Conservation (phyloP, 2,113 vertebrate genomes). For the Myodes glareolus region DNA sequence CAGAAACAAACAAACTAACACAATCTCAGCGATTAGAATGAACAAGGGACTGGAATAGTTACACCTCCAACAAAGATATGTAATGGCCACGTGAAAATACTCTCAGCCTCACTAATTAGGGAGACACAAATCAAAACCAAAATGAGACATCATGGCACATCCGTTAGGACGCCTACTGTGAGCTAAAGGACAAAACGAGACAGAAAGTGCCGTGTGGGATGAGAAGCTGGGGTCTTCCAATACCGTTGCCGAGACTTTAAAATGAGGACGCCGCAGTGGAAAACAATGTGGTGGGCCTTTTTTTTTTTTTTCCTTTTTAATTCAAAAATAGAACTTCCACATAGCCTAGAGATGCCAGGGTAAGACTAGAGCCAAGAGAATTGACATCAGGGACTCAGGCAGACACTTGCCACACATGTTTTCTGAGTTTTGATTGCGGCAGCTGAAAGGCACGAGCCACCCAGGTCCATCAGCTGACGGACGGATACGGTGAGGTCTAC, state of each 20-base stretch:
- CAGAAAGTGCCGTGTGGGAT: neutral
- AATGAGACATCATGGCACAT: too few relatives aligned
- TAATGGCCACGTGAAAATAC: neutral
- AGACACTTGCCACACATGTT: neutral
- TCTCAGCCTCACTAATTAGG: slow-evolving; percentile 7
- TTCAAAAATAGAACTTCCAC: neutral
- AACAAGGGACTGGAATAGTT: neutral
- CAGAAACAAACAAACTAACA: too few relatives aligned
- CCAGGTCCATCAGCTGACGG: neutral
- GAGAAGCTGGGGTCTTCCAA: neutral
- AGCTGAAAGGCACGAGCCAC: neutral
- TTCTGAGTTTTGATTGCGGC: too few relatives aligned
- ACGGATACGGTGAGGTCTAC: neutral
- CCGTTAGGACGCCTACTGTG: neutral
- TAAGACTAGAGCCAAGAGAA: neutral
- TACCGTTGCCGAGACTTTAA: neutral
- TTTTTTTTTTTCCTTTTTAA: neutral
- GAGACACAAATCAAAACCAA: neutral
- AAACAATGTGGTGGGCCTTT: neutral
- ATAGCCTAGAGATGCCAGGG: neutral
- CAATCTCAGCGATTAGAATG: neutral
- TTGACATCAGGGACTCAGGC: neutral
- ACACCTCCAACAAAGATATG: neutral
- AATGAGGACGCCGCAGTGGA: neutral
- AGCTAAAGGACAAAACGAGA: neutral